These are phyloP conservation scores for Enchytraeus crypticus DNA, from an alignment of 2,888 invertebrate genomes.

Conservation along the genomic window DNA sequence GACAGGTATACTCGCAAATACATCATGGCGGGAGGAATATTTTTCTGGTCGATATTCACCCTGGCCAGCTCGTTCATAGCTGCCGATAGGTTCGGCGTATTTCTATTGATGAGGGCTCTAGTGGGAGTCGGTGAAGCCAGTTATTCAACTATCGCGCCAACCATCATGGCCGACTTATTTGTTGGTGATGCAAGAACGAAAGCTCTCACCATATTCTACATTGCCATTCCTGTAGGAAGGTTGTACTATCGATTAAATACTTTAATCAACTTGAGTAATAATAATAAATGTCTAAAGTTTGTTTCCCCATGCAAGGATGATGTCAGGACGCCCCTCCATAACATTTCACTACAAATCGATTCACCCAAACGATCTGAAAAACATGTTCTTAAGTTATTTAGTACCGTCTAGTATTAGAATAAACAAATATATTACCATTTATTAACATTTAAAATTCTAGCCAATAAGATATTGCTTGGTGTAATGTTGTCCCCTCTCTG, in stretches of 20 bases:
- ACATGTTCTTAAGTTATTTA: not conserved
- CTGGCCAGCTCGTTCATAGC: conserved; percentile 69
- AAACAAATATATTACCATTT: too few species aligned
- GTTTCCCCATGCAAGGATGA: too few species aligned
- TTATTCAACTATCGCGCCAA: conserved; percentile 96
- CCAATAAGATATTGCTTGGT: too few species aligned
- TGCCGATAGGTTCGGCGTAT: conserved; percentile 57
- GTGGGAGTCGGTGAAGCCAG: conserved; percentile 98
- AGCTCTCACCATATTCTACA: conserved; percentile 94
- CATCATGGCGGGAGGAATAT: conserved; percentile 85
- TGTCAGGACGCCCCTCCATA: too few species aligned
- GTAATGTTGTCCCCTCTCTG: too few species aligned
- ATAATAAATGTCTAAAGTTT: too few species aligned
- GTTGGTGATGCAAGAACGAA: conserved; percentile 70
- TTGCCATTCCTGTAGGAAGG: conserved; percentile 97
- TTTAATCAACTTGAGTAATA: not conserved
- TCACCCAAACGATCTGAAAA: too few species aligned
- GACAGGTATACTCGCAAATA: conserved; percentile 82
- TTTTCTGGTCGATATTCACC: conserved; percentile 89
- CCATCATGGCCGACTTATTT: conserved; percentile 93
- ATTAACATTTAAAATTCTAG: too few species aligned
- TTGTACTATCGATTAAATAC: conserved; percentile 44
- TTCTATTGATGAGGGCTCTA: conserved; percentile 75
- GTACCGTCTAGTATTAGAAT: too few species aligned
- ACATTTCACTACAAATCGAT: too few species aligned